phyloP scores from a whole-genome alignment of 2,888 invertebrate species.

The Drosophila vallismaia region DNA sequence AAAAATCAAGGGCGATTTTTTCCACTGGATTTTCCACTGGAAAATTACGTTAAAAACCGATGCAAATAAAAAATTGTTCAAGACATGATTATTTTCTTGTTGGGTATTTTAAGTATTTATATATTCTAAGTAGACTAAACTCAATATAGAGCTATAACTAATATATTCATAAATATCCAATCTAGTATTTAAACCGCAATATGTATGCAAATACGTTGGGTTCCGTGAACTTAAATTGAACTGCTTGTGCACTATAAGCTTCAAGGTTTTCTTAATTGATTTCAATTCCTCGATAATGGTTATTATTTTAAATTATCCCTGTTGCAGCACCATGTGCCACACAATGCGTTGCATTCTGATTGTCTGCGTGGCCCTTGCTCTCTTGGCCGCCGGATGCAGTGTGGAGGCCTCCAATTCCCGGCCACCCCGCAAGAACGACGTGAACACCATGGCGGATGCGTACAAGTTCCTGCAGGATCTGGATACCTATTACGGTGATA shows the following conservation, averaged over 20 bases:
- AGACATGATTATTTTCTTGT: slow-evolving; percentile 1
- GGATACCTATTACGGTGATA: slow-evolving; percentile 88
- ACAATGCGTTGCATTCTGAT: slow-evolving; percentile 68
- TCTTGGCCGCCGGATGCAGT: slow-evolving; percentile 67
- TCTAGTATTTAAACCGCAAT: not conserved
- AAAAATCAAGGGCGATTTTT: not conserved
- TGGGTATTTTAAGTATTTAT: not conserved
- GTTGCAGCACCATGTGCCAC: slow-evolving; percentile 51
- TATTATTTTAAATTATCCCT: no score
- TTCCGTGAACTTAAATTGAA: not conserved
- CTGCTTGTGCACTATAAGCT: not conserved
- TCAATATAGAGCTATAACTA: not conserved
- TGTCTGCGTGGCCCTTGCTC: slow-evolving; percentile 59
- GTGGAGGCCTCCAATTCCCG: slow-evolving; percentile 80
- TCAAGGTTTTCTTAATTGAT: not conserved
- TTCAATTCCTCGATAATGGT: not conserved
- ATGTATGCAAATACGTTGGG: not conserved
- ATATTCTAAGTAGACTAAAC: not conserved
- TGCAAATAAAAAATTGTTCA: not conserved
- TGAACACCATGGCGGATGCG: slow-evolving; percentile 87
- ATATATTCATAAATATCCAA: not conserved
- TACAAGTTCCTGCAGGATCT: slow-evolving; percentile 88
- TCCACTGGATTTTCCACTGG: not conserved
- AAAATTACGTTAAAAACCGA: not conserved
- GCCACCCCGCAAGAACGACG: slow-evolving; percentile 84